Conservation (phyloP, 1,140 invertebrate genomes). For the Musca domestica region DNA sequence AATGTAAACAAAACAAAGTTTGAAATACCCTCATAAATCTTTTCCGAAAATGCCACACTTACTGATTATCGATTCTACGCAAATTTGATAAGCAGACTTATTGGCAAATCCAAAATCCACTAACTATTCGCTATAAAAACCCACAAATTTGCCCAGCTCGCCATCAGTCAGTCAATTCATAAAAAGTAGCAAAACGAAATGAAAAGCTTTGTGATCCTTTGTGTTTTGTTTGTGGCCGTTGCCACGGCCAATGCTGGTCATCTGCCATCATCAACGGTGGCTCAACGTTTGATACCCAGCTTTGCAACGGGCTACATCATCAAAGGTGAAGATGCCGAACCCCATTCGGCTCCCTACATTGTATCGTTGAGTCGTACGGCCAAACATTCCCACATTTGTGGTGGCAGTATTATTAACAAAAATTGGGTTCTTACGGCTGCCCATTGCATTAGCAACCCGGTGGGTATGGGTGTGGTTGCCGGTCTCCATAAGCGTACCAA, state of each 20-base stretch:
- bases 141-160: too few species aligned
- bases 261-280: constrained; percentile 26
- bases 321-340: constrained; percentile 47
- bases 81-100: too few species aligned
- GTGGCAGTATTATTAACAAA: constrained; percentile 41
- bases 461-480: constrained; percentile 39
- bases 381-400: constrained; percentile 45
- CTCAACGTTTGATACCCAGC: constrained; percentile 38
- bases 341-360: constrained; percentile 49
- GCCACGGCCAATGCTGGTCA: constrained; percentile 31
- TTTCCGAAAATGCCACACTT: too few species aligned
- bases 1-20: too few species aligned
- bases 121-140: too few species aligned
- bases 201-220: constrained; percentile 36
- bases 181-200: constrained; percentile 30
- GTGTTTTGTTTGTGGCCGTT: constrained; percentile 33
- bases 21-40: too few species aligned
- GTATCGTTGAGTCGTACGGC: constrained; percentile 38
- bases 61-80: too few species aligned
- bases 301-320: constrained; percentile 47
- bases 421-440: constrained; percentile 46
- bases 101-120: too few species aligned
- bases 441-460: constrained; percentile 38
- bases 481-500: constrained; percentile 40
- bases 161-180: too few species aligned